Conservation (phyloP, 64 coral and sea anemone species). For the Stichodactyla helianthus region DNA sequence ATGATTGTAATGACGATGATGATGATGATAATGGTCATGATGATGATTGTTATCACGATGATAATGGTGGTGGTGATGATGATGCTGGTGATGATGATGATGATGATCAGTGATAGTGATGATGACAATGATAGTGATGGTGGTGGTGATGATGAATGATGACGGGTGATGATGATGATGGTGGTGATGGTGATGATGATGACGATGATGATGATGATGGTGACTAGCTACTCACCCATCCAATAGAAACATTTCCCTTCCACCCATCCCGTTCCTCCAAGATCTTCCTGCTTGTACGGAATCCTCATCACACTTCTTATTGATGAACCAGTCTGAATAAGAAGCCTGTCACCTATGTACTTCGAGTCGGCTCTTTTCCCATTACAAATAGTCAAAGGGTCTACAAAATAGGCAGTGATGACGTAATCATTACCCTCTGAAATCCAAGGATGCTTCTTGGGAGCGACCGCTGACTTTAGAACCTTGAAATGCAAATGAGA, state of each 20-base stretch:
- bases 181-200: background rate
- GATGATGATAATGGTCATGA: background rate
- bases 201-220: too few species aligned
- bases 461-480: conserved; percentile 5
- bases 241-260: conserved; percentile 67
- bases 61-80: too few species aligned
- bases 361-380: background rate
- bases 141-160: background rate
- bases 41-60: background rate
- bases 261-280: conserved; percentile 37
- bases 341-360: conserved; percentile 62
- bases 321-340: conserved; percentile 52
- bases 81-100: background rate
- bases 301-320: conserved; percentile 26
- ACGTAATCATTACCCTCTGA: conserved; percentile 38
- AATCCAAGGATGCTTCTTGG: conserved; percentile 41
- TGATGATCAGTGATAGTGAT: too few species aligned
- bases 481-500: conserved; percentile 5
- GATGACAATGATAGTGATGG: background rate
- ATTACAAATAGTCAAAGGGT: conserved; percentile 55
- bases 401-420: conserved; percentile 69
- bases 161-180: background rate
- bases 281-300: conserved; percentile 39
- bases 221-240: conserved; percentile 45
- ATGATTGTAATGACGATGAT: background rate